Evolutionary conservation across 1,140 invertebrate genomes (phyloP).

Genomic region (Brachionus paranguensis): DNA sequence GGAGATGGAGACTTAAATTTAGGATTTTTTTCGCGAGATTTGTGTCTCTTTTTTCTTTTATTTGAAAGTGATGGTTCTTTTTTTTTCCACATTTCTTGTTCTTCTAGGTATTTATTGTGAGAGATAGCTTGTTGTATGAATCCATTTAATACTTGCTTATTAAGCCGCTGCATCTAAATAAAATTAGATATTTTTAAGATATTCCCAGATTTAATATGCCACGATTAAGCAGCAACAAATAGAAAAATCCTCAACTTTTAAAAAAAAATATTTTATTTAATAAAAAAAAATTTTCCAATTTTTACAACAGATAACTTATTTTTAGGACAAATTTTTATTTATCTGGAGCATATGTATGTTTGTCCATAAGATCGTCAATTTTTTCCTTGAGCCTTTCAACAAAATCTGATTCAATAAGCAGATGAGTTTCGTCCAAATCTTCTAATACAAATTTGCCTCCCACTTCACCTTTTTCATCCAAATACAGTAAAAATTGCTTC

Average conservation of each 20-base stretch:
- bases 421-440: constrained; percentile 87
- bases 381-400: constrained; percentile 77
- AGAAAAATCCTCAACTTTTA: neutral
- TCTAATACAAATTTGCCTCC: constrained; percentile 82
- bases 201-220: neutral
- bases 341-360: constrained; percentile 74
- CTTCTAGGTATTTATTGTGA: constrained; percentile 33
- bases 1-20: neutral
- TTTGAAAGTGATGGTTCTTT: neutral
- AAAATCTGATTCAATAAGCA: constrained; percentile 89
- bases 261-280: neutral
- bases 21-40: neutral
- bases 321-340: constrained; percentile 62
- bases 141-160: constrained; percentile 36
- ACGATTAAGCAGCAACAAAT: neutral
- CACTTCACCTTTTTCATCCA: constrained; percentile 86
- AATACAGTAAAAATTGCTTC: constrained; percentile 94
- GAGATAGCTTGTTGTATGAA: constrained; percentile 33
- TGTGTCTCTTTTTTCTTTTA: neutral
- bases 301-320: neutral
- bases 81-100: constrained; percentile 37
- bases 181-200: neutral
- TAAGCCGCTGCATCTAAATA: neutral
- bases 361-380: constrained; percentile 92
- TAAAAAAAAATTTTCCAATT: neutral